Percentiles rank a stretch among this genome's conserved stretches.
phyloP scores from a whole-genome alignment of 2,797 vertebrate genomes.

The Pelodytes ibericus region DNA sequence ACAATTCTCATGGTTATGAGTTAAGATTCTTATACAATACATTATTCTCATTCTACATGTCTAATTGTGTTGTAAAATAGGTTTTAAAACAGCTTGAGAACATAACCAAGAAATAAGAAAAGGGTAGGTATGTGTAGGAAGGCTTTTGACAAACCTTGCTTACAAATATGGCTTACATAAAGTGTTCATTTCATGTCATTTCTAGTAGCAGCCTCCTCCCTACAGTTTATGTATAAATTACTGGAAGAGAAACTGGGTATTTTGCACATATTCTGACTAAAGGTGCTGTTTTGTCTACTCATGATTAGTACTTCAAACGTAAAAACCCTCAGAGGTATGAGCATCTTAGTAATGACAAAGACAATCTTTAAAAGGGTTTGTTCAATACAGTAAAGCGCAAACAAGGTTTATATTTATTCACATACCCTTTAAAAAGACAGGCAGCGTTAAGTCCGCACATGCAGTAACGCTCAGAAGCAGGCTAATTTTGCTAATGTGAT shows the following conservation, averaged over 20 bases:
- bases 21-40: too few relatives aligned
- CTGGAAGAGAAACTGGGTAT: constrained; percentile 13
- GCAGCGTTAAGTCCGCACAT: not conserved
- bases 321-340: not conserved
- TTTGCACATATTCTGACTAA: not conserved
- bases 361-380: too few relatives aligned
- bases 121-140: constrained; percentile 12
- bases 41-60: too few relatives aligned
- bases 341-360: not conserved
- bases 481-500: constrained; percentile 8
- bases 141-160: constrained; percentile 21
- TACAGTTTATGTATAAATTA: constrained; percentile 6
- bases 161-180: not conserved
- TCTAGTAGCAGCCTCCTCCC: constrained; percentile 3
- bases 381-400: too few relatives aligned
- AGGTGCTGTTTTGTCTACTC: not conserved
- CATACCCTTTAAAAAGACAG: not conserved
- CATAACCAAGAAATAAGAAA: constrained; percentile 24
- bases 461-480: not conserved
- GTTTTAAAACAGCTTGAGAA: constrained; percentile 8
- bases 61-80: too few relatives aligned
- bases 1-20: too few relatives aligned
- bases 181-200: constrained; percentile 11
- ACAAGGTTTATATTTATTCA: constrained; percentile 3
- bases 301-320: not conserved